Evolutionary conservation across 2,888 invertebrate species (phyloP).

Genomic region (Chrysina gloriosa): DNA sequence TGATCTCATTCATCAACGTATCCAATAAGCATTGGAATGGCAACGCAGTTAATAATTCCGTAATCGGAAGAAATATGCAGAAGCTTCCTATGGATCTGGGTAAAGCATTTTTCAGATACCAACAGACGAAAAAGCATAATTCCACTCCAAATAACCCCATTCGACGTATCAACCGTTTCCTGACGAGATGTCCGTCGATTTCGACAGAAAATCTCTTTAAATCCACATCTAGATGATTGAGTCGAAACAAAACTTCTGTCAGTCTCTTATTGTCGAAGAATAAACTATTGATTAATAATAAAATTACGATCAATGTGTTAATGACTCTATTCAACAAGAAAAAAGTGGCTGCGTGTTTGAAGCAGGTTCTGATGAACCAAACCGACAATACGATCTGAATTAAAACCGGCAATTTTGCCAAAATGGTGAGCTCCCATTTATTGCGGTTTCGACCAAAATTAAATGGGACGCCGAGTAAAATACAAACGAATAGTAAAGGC

Average conservation of each 20-base stretch:
- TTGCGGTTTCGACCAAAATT: background rate
- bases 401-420: background rate
- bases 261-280: background rate
- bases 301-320: background rate
- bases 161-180: background rate
- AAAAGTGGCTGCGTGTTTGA: background rate
- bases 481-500: background rate
- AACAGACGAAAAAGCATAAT: background rate
- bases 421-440: background rate
- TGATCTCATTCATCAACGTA: background rate
- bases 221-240: background rate
- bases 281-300: background rate
- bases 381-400: background rate
- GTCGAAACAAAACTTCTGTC: background rate
- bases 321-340: background rate
- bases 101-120: background rate
- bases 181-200: background rate
- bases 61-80: background rate
- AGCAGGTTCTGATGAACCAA: background rate
- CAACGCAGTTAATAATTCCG: background rate
- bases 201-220: background rate
- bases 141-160: background rate
- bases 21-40: background rate
- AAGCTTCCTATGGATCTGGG: background rate
- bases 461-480: background rate